Percentiles rank a stretch among this genome's conserved stretches.
Evolutionary conservation across 2,113 vertebrate species (phyloP).

Genomic region (Nannobrachium achirus): DNA sequence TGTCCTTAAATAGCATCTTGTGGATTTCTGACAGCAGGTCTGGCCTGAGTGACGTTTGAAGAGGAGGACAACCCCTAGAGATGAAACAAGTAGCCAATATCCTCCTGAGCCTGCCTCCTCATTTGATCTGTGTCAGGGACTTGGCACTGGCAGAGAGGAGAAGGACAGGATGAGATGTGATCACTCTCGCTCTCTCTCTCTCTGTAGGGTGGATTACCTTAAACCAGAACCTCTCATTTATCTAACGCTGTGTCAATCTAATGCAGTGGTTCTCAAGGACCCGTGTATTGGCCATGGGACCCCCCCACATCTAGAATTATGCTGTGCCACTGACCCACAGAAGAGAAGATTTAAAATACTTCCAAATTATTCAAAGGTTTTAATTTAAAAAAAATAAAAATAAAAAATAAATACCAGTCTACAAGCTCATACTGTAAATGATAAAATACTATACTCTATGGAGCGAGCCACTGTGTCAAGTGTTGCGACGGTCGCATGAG

Average conservation of each 20-base stretch:
- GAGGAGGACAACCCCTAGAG: conserved; percentile 20
- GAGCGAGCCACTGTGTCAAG: no score
- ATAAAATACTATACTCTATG: no score
- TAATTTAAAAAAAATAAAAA: no score
- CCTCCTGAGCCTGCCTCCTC: not conserved
- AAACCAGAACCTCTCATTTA: not conserved
- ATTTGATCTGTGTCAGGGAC: conserved; percentile 8
- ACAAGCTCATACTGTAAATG: no score
- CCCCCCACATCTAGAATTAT: no score
- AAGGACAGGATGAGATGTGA: not conserved
- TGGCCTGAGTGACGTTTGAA: conserved; percentile 7
- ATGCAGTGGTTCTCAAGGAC: no score
- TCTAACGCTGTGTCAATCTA: not conserved
- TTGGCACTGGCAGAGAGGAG: conserved; percentile 3
- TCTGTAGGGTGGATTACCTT: not conserved
- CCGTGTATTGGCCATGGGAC: not conserved
- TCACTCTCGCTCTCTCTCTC: not conserved
- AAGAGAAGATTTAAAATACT: no score
- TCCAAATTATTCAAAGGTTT: no score
- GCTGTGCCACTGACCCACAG: no score
- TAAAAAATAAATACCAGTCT: no score
- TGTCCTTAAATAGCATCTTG: conserved; percentile 15
- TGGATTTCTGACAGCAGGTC: not conserved
- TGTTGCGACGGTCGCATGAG: no score
- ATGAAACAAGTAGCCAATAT: conserved; percentile 18